These are phyloP conservation scores for Lapara coniferarum DNA, from an alignment of 2,888 invertebrate genomes.

Conservation along the genomic window DNA sequence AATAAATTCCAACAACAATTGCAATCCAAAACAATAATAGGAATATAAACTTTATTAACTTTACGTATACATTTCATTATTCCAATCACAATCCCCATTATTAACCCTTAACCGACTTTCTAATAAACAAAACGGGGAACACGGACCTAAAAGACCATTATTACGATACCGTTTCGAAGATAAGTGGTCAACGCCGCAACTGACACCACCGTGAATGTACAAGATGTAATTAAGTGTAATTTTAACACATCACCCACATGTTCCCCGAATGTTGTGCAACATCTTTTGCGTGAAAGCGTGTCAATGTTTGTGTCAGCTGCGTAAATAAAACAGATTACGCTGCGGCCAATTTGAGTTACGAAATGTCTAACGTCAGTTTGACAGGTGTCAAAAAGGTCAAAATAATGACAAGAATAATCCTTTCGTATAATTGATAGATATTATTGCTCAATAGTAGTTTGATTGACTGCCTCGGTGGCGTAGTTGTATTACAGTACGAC, in stretches of 20 bases:
- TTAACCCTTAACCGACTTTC: slow-evolving; percentile 21
- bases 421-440: too few species aligned
- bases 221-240: slow-evolving; percentile 73
- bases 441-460: too few species aligned
- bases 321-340: slow-evolving; percentile 31
- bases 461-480: too few species aligned
- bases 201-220: slow-evolving; percentile 78
- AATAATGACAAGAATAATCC: neutral
- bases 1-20: too few species aligned
- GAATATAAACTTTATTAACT: neutral
- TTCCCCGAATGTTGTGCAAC: slow-evolving; percentile 53
- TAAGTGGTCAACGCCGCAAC: slow-evolving; percentile 78
- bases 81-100: slow-evolving; percentile 10
- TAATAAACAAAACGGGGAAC: slow-evolving; percentile 8
- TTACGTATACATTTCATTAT: neutral
- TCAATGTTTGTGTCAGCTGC: slow-evolving; percentile 39
- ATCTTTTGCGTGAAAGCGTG: slow-evolving; percentile 43
- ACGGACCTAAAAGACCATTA: slow-evolving; percentile 13
- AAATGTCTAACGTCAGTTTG: neutral
- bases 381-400: neutral
- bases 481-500: too few species aligned
- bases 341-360: slow-evolving; percentile 7
- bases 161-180: slow-evolving; percentile 52
- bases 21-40: neutral
- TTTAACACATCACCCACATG: slow-evolving; percentile 76